Evolutionary conservation across 2,113 vertebrate species (phyloP), one percentile per base, ranked within the genome.

Genomic region (Fulmarus glacialis): DNA sequence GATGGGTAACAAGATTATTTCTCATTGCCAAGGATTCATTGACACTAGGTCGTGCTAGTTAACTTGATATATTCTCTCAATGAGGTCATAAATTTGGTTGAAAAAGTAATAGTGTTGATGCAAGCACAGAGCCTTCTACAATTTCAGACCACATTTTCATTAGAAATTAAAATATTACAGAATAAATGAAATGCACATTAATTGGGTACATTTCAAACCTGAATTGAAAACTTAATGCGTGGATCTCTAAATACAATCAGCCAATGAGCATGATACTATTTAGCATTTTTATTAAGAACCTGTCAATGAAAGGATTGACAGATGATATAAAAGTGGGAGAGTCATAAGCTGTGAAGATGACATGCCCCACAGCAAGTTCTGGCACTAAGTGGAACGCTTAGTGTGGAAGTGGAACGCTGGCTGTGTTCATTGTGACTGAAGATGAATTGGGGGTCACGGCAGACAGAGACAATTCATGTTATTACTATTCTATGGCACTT

Each of bases 151-250:
- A 50, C 5, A 26, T 84, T 81, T 93, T 84, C 16, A 62, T 50
- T 43, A 52, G 29, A 88, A 94, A 82, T 43, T 10, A 47, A 53
- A 75, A 19, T 62, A 56, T 43, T 36, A 12, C 7, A 40, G 77
- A 72, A 14, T 18, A 32, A 68, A 78, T 2, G 47, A 79, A 55
- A 27, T 7, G 2, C 5, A 43, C 11, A 30, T 70, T 24, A 34
- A 43, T 11, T 36, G 5, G 10, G 4, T 60, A 38, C 5, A 66
- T 91, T 87, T 67, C 55, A 78, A 87, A 77, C 13, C 30, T 66
- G 8, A 78, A 68, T 43, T 48, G 27, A 70, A 91, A 84, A 74
- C 4, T 36, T 47, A 36, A 0, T 13, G 2, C 0, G 0, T 22
- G 21, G 11, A 36, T 36, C 12, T 78, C 36, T 53, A 64, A 91